These are phyloP conservation scores for Megaceryle alcyon DNA, from an alignment of 2,797 vertebrate genomes.

Conservation along the genomic window DNA sequence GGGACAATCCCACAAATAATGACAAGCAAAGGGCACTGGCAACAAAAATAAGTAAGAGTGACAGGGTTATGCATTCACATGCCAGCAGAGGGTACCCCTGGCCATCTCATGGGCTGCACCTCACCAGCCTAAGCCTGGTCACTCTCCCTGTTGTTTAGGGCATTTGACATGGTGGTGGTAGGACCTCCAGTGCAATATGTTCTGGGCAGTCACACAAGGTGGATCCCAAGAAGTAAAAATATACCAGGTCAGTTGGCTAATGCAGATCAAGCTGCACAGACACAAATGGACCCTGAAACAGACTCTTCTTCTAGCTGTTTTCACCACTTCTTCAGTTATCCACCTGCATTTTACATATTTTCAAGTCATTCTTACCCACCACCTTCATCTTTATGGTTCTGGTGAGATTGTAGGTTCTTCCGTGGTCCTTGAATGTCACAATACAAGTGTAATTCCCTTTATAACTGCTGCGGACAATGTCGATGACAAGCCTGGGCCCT, in stretches of 20 bases:
- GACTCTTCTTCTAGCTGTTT: not conserved
- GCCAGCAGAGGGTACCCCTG: conserved; percentile 64
- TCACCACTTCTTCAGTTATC: not conserved
- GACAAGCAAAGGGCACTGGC: not conserved
- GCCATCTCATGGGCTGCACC: not conserved
- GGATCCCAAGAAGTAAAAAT: not conserved
- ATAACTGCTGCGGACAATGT: conserved; percentile 42
- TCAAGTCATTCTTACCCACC: conserved; percentile 80
- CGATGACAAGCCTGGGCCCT: conserved; percentile 74
- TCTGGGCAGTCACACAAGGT: not conserved
- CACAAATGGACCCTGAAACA: not conserved
- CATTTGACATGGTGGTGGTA: not conserved
- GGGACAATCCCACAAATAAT: not conserved
- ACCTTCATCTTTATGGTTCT: conserved; percentile 82
- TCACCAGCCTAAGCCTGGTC: not conserved
- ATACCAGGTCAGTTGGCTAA: not conserved
- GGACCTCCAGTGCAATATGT: not conserved
- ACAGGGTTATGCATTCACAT: conserved; percentile 17
- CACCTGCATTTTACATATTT: not conserved
- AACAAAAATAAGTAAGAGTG: not conserved
- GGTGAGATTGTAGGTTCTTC: conserved; percentile 81
- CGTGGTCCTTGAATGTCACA: conserved; percentile 80
- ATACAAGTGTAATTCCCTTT: conserved; percentile 85
- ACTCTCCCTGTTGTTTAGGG: not conserved
- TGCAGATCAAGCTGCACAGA: not conserved